Evolutionary conservation across 2,113 vertebrate genomes (phyloP), one percentile per base, ranked within the genome.

Genomic region (Nyctibius bracteatus): DNA sequence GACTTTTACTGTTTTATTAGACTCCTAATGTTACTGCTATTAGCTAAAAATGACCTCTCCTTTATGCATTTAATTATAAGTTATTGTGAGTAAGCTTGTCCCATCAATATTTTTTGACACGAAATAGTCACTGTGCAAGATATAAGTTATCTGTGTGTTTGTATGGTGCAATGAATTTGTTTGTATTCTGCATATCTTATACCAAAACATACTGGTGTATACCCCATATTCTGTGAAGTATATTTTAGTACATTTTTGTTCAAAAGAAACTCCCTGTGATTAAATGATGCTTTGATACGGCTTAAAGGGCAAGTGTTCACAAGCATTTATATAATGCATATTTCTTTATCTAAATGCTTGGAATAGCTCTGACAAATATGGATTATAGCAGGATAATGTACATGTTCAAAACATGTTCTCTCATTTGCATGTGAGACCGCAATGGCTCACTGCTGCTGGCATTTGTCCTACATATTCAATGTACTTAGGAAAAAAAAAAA

Each of bases 381-480:
- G 81, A 94, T 97, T 93, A 58, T 80, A 92, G 59, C 89, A 90
- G 82, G 84, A 66, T 91, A 87, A 94, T 81, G 94, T 97, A 81
- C 71, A 52, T 94, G 92, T 86, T 91, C 80, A 67, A 85, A 86
- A 65, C 75, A 62, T 91, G 82, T 93, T 94, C 55, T 92, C 33
- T 86, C 67, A 75, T 86, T 92, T 90, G 74, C 68, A 39, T 28
- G 35, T 43, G 22, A 51, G 55, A 62, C 37, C 77, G 62, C 52
- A 92, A 23, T 43, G 39, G 63, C 67, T 96, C 59, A 19, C 30
- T 17, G 39, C 92, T 75, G 74, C 54, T 77, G 94, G 88, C 61
- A 4, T 63, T 87, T 86, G 73, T 88, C 57, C 83, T 90, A 63
- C 35, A 27, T 59, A 67, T 77, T 91, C 86, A 47, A 21, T 57